Base-by-base conservation (phyloP, 2,888 invertebrate genomes). In the Diabrotica balteata region DNA sequence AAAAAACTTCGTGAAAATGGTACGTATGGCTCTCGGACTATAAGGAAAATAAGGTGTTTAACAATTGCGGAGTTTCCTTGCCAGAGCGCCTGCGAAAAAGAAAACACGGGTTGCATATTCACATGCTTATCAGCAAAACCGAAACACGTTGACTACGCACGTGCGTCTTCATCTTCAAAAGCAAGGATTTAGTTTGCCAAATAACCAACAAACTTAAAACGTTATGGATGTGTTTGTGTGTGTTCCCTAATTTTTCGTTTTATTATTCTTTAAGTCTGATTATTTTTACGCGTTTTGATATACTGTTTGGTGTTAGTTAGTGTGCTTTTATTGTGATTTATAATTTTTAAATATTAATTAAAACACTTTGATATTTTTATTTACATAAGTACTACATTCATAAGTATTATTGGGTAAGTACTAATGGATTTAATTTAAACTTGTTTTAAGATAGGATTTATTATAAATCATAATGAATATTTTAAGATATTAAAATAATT, bases 291-390 rank as follows among this genome's bases (percentile, higher is more conserved):
- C 52, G 55, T 59, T 63, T 62, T 59, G 59, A 63, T 64, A 63
- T 63, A 32, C 22, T 45, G 57, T 68, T 68, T 63, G 68, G 52
- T 68, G 68, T 68, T 61, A 8, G 57, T 22, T 9, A 11, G n/a
- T 8, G 17, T 8, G 10, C 8, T 54, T 54, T 22, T 10, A 32
- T 9, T 42, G 42, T 8, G 42, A 10, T 9, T 42, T 44, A 45
- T 7, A 43, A 7, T 22, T 43, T 42, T n/a, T 44, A 43, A n/a
- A 7, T 43, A 43, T 43, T 11, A 44, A 44, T 44, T 0, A 55
- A 44, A 43, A 55, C 1, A 9, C 5, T 42, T n/a, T 54, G 5
- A 32, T 32, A 32, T 52, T 52, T 8, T 22, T 8, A 17, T 17
- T 52, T 52, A 52, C n/a, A n/a, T n/a, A n/a, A n/a, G n/a, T n/a